Base-by-base conservation (phyloP, 2,888 invertebrate genomes). In the Volucella bombylans region DNA sequence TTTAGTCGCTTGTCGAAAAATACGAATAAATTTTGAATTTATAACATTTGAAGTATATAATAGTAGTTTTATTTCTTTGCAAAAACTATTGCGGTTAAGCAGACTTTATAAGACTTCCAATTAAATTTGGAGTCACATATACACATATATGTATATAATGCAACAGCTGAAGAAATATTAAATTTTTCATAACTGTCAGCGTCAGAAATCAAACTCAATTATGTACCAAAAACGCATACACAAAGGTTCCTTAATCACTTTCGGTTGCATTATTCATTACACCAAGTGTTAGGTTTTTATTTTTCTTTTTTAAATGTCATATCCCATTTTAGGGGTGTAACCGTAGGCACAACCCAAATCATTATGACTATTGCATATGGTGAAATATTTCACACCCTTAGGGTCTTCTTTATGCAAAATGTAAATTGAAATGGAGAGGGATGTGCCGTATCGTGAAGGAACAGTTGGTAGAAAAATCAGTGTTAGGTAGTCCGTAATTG, bases 261-360 rank as follows among this genome's bases (percentile, higher is more conserved):
- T 78, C 49, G 62, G 77, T 82, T 78, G 78, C 78, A 77, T 82
- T 78, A 79, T 82, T 82, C 79, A 82, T 73, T 79, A 71, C 31
- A 38, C 54, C 61, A 67, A 68, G 69, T 69, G 62, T 77, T 62
- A 23, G 54, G n/a, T 52, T 59, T 31, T 47, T 15, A 2, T 31
- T 23, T 64, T 47, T 62, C 68, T 49, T 76, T 59, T 38, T 49
- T 50, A 55, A 78, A 67, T 68, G 67, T 79, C 68, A 55, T 77
- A 72, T 77, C 45, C 65, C 50, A 31, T 62, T 78, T 68, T 14
- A 59, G 67, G 77, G 77, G 71, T 65, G 69, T 72, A 47, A 54
- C 55, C 8, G 38, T 54, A 57, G 78, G 68, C 79, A 72, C 82
- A 73, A 78, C 82, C 82, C 82, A 82, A 68, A 73, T 78, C 73